Evolutionary conservation across 2,888 invertebrate species (phyloP).

Genomic region (Amblyjoppa proteus): DNA sequence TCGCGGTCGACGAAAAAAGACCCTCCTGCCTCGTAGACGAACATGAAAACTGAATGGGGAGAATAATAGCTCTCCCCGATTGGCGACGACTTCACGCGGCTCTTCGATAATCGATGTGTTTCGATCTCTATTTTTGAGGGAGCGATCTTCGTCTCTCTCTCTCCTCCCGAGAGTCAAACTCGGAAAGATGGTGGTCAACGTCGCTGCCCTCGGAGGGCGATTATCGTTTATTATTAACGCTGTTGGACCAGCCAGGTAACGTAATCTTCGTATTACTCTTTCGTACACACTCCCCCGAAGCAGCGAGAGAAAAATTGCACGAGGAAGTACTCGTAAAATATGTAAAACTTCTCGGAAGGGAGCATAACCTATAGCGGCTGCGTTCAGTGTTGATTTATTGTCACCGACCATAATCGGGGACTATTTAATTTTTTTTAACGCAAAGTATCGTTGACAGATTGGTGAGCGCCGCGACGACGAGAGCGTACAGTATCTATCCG

Average conservation of each 20-base stretch:
- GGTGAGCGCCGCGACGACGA: constrained; percentile 35
- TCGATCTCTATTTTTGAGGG: background rate
- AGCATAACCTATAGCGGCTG: constrained; percentile 38
- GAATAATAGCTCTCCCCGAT: constrained; percentile 2
- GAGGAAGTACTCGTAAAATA: background rate
- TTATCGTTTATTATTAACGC: constrained; percentile 55
- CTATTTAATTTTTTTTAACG: background rate
- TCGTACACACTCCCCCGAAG: background rate
- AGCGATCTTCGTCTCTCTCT: too few relatives aligned
- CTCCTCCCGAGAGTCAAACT: background rate
- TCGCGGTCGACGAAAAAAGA: constrained; percentile 18
- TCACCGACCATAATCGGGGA: background rate
- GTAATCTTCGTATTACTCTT: background rate
- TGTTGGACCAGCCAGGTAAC: constrained; percentile 51
- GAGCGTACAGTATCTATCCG: constrained; percentile 83
- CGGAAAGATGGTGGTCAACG: constrained; percentile 50
- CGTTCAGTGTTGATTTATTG: background rate
- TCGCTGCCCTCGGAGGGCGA: constrained; percentile 46
- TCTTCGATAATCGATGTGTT: constrained; percentile 10
- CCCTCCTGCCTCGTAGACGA: constrained; percentile 8
- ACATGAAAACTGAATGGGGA: constrained; percentile 1
- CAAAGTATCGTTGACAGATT: constrained; percentile 31
- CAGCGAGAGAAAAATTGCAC: background rate
- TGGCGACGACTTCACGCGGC: background rate
- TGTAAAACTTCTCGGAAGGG: background rate